Evolutionary conservation across 1,140 invertebrate species (phyloP), one percentile per base, ranked within the genome.

Genomic region (Holcopasites calliopsidis): DNA sequence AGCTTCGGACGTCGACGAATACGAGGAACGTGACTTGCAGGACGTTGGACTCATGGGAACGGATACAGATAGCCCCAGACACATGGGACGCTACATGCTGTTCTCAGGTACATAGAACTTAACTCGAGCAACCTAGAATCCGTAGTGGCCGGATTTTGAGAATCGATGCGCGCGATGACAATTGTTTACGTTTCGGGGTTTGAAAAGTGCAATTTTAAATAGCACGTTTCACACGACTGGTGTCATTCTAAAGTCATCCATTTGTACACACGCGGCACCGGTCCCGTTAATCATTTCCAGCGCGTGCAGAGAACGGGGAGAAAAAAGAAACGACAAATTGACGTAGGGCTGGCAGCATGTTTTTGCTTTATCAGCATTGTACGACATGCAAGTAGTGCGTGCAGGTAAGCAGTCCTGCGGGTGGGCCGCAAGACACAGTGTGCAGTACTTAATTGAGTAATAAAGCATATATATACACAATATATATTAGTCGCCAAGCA

Each of bases 361-460:
- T 74, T 44, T 71, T 72, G n/a, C 69, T 70, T 86, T 82, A 86
- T 85, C 85, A 31, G 40, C 11, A 49, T 47, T 78, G 71, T 71
- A 76, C 57, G 23, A 84, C 79, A 86, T 84, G 85, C 85, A 75
- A 85, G 23, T 85, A 72, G 73, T 77, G 85, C 82, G 68, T 74
- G 82, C 73, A 52, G 49, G 49, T 75, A 72, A n/a, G 61, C 21
- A n/a, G 18, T 13, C 0, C 38, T 71, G 57, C 74, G 76, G 71
- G 64, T 69, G 70, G 73, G n/a, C 33, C 18, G 10, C 47, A 16
- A 61, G 62, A 77, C 73, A 69, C 62, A 52, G 31, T 26, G 52
- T 28, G 52, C 54, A 60, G 23, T 44, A 44, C 79, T 77, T 83
- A 85, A 85, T 84, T 77, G 82, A 84, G 71, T 77, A 82, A 82